Conservation (phyloP, 2,888 invertebrate species). For the Dicyrtoma fusca region DNA sequence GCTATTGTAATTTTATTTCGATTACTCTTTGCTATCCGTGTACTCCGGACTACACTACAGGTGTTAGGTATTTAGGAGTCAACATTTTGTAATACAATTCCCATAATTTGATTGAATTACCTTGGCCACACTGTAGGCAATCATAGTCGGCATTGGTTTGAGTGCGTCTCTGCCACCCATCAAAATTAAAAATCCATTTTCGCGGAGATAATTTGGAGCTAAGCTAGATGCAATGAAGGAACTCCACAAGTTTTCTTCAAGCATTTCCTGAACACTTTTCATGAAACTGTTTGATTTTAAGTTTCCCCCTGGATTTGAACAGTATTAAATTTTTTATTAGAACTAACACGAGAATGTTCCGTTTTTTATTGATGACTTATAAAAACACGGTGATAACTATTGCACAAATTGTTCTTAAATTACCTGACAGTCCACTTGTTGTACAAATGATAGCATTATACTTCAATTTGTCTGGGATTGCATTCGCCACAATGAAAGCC, state of each 20-base stretch:
- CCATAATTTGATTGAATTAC: conserved; percentile 17
- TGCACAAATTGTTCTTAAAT: too few species aligned
- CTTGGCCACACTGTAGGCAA: conserved; percentile 27
- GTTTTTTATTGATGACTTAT: too few species aligned
- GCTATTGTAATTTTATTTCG: background rate
- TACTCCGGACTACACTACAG: background rate
- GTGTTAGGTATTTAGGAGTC: too few species aligned
- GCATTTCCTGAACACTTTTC: conserved; percentile 18
- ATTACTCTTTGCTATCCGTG: too few species aligned
- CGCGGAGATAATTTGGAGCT: conserved; percentile 16
- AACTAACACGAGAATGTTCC: too few species aligned
- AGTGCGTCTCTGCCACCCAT: conserved; percentile 28
- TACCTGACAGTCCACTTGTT: conserved; percentile 30
- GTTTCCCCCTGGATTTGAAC: conserved; percentile 10
- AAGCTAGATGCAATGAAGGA: conserved; percentile 27
- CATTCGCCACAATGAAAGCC: conserved; percentile 30
- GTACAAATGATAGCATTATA: conserved; percentile 32
- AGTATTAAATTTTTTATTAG: background rate
- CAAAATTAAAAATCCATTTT: conserved; percentile 25
- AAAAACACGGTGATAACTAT: too few species aligned
- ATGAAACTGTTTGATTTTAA: conserved; percentile 20
- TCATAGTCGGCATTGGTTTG: conserved; percentile 23
- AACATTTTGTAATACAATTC: too few species aligned
- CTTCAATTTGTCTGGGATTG: conserved; percentile 8
- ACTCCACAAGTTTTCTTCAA: conserved; percentile 31